phyloP scores from a whole-genome alignment of 2,797 vertebrate species.

The Pseudotriccus pelzelni region DNA sequence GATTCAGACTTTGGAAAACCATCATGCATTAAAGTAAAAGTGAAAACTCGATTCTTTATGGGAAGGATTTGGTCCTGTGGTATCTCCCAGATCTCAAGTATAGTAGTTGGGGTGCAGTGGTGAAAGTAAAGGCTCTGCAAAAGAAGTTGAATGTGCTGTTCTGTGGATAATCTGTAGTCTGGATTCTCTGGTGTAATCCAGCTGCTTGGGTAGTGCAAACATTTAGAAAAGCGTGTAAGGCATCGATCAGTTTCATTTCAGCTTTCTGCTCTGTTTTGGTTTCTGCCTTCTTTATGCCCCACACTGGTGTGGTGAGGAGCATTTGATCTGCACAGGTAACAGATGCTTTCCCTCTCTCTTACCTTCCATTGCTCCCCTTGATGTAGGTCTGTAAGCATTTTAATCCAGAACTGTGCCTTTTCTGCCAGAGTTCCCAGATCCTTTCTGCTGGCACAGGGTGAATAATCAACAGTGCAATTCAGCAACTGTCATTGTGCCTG shows the following conservation, averaged over 20 bases:
- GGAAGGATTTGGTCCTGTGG: neutral
- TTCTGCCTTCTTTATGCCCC: neutral
- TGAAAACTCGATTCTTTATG: neutral
- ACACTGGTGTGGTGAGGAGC: neutral
- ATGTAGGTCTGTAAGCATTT: neutral
- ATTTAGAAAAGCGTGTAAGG: neutral
- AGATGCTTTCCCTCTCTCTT: neutral
- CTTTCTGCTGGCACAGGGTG: slow-evolving; percentile 12
- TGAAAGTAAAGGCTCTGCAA: neutral
- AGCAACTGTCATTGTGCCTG: neutral
- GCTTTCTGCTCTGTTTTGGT: neutral
- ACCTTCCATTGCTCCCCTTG: neutral
- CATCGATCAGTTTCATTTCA: neutral
- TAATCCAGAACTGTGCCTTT: slow-evolving; percentile 5
- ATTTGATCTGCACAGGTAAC: neutral
- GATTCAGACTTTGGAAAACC: neutral
- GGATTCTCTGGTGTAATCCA: neutral
- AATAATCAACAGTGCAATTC: slow-evolving; percentile 39
- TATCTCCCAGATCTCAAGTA: neutral
- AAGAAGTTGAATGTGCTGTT: neutral
- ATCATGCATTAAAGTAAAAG: neutral
- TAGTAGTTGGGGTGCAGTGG: neutral
- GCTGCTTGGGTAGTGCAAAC: neutral
- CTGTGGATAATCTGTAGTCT: neutral
- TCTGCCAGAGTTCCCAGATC: neutral